Percentiles rank a stretch among this genome's conserved stretches.
These are phyloP conservation scores for Heteronetta atricapilla DNA, from an alignment of 2,113 vertebrate genomes.

Conservation along the genomic window DNA sequence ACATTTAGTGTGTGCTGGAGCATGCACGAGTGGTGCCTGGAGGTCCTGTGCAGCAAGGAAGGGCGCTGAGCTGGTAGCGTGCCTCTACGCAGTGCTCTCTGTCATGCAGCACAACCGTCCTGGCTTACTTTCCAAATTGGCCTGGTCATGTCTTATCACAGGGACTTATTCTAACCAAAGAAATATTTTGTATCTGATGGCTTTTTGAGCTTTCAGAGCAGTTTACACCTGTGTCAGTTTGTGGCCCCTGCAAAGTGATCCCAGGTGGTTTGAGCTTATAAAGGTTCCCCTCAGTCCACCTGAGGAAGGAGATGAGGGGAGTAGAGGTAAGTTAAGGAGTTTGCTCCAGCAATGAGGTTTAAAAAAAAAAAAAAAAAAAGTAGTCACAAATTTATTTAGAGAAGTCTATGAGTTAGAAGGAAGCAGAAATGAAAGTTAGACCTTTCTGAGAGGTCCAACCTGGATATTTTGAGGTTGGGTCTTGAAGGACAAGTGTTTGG, in stretches of 20 bases:
- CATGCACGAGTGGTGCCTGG: not conserved
- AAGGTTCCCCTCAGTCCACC: accelerated
- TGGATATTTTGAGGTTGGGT: not conserved
- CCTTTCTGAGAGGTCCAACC: accelerated
- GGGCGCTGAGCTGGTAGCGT: not conserved
- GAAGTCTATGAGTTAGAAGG: too few species aligned
- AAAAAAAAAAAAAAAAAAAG: not conserved
- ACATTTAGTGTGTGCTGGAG: not conserved
- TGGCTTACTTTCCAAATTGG: not conserved
- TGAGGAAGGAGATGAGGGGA: accelerated
- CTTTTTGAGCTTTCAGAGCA: not conserved
- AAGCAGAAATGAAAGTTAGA: accelerated
- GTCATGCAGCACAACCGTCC: not conserved
- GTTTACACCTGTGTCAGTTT: not conserved
- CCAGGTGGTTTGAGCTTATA: not conserved
- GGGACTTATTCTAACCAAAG: not conserved
- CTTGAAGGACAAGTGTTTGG: not conserved
- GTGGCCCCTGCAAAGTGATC: not conserved
- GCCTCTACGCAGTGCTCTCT: not conserved
- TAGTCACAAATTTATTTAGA: accelerated
- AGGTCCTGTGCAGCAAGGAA: not conserved
- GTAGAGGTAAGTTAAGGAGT: accelerated
- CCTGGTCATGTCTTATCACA: not conserved
- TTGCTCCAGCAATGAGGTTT: accelerated
- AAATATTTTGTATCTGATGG: not conserved